Percentiles rank a stretch among this genome's conserved stretches.
phyloP scores from a whole-genome alignment of 2,113 vertebrate genomes.

The Archocentrus centrarchus region DNA sequence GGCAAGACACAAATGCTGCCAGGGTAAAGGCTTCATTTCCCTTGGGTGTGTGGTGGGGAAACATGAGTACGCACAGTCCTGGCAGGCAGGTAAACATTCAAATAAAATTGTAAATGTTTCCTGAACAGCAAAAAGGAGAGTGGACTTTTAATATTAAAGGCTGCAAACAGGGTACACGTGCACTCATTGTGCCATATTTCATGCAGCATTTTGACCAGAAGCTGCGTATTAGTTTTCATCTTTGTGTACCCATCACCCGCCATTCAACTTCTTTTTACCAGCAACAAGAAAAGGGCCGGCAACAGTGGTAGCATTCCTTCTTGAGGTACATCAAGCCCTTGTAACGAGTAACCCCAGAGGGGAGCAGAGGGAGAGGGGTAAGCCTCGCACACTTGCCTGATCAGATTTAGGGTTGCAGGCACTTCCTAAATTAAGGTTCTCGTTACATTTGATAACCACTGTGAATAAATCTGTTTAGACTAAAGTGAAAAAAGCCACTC shows the following conservation, averaged over 20 bases:
- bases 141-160: neutral
- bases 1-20: conserved; percentile 7
- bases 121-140: neutral
- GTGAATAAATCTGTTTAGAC: no score
- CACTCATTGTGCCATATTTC: neutral
- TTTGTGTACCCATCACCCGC: neutral
- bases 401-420: no score
- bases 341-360: no score
- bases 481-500: no score
- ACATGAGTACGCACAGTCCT: neutral
- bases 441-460: no score
- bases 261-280: neutral
- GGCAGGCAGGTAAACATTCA: conserved; percentile 4
- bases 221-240: neutral
- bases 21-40: conserved; percentile 17
- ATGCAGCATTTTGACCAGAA: neutral
- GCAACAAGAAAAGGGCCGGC: no score
- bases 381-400: no score
- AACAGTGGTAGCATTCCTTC: neutral
- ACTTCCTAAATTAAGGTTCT: no score
- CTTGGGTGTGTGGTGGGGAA: conserved; percentile 17
- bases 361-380: no score
- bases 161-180: neutral
- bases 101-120: conserved; percentile 12
- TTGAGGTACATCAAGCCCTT: neutral